Conservation (phyloP, 92 coral and sea anemone species). For the Porites cylindrica region DNA sequence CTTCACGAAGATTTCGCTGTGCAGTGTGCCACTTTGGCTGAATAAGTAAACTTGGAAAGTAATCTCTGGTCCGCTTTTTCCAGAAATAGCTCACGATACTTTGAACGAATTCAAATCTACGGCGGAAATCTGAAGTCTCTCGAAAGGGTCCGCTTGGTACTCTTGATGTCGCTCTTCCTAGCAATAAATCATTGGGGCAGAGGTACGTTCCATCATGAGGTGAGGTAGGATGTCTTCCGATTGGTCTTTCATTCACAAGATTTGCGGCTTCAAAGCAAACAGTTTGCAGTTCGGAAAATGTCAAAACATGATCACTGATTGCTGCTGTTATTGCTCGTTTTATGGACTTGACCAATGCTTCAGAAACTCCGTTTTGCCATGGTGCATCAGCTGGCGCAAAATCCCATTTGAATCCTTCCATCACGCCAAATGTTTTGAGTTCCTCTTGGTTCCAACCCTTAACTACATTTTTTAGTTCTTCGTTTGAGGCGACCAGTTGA, state of each 20-base stretch:
- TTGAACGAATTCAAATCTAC: conserved; percentile 44
- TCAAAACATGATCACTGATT: conserved; percentile 54
- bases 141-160: conserved; percentile 63
- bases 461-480: conserved; percentile 43
- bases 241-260: background rate
- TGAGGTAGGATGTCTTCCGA: conserved; percentile 61
- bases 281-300: conserved; percentile 60
- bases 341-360: conserved; percentile 64
- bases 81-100: conserved; percentile 33
- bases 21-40: conserved; percentile 37
- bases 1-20: no score
- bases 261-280: conserved; percentile 69
- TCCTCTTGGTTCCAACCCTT: conserved; percentile 56
- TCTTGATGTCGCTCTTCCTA: conserved; percentile 58
- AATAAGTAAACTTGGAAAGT: conserved; percentile 43
- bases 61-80: conserved; percentile 50
- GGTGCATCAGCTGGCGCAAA: conserved; percentile 66
- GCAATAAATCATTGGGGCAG: conserved; percentile 61
- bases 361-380: conserved; percentile 72
- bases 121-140: conserved; percentile 34
- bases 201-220: conserved; percentile 62
- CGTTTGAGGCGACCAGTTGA: conserved; percentile 66
- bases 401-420: conserved; percentile 61
- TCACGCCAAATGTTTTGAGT: conserved; percentile 61
- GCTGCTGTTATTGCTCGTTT: conserved; percentile 48